Evolutionary conservation across 2,113 vertebrate species (phyloP), one percentile per base, ranked within the genome.

Genomic region (Chaetodon trifascialis): DNA sequence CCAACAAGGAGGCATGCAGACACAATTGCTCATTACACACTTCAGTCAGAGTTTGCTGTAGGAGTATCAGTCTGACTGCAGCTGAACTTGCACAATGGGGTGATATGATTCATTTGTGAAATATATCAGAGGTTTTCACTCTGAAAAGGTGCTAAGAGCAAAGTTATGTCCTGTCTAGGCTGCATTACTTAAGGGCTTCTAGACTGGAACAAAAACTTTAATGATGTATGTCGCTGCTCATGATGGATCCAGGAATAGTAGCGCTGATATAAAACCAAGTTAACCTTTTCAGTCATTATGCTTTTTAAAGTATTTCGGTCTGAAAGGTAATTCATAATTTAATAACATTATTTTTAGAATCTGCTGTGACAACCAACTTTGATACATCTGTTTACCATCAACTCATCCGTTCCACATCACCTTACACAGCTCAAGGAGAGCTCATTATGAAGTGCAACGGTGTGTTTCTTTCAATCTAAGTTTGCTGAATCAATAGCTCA

Each of bases 121-220:
- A 66, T 84, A 62, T 66, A 76, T 76, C 38, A 74, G 68, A 91
- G 12, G 64, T 54, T 80, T 66, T 73, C 38, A 46, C 54, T 75
- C 23, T 72, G 10, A 62, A 76, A 87, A 77, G 80, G 64, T 49
- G 62, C 54, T 84, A 87, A 93, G 68, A 91, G 91, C 91, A 92
- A 92, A 91, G 89, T 90, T 86, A 60, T 91, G 90, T 90, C 56
- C 72, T 75, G 74, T 84, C 90, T 42, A 47, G 46, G 56, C 79
- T 30, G 66, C 64, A 81, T 76, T 68, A 88, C 73, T 65, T 65
- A 58, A 75, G 60, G 64, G 64, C 63, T 76, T 82, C 64, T 30
- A 59, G 46, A 30, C 42, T 49, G 73, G 30, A 79, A 71, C 78
- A 73, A 58, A 79, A 79, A 73, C 86, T 66, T 90, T 68, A 87